Conservation (phyloP, 2,797 vertebrate species). For the Choloepus didactylus region DNA sequence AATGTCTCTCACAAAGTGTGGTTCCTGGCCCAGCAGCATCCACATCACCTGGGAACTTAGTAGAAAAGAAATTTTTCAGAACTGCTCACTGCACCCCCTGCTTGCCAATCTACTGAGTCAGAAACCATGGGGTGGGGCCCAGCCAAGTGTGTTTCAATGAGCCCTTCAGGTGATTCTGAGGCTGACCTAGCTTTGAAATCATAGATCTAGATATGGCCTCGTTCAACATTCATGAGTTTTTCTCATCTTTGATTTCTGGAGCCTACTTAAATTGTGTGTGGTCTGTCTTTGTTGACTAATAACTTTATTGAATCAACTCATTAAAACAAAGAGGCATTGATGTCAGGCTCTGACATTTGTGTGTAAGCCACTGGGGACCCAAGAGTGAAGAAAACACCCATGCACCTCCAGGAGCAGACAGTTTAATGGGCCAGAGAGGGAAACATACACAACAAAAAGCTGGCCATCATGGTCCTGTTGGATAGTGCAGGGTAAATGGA, state of each 20-base stretch:
- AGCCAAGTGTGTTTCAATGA: background rate
- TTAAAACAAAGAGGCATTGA: background rate
- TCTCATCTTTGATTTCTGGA: background rate
- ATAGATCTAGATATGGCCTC: background rate
- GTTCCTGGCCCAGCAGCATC: background rate
- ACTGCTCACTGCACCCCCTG: too few relatives aligned
- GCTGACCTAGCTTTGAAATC: background rate
- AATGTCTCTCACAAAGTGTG: background rate
- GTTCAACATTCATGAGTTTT: background rate
- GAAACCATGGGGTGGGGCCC: background rate
- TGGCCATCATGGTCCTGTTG: accelerated
- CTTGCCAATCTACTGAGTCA: background rate
- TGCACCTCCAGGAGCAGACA: background rate
- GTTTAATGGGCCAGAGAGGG: background rate
- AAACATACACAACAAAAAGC: background rate
- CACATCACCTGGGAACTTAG: background rate
- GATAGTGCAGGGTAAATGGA: accelerated
- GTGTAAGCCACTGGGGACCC: background rate
- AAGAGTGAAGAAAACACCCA: background rate
- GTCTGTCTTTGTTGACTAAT: conserved; percentile 26
- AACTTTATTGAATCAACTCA: conserved; percentile 26
- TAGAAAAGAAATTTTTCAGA: background rate
- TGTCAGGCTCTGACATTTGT: background rate
- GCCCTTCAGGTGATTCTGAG: background rate
- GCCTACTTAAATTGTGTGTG: background rate